Base-by-base conservation (phyloP, 2,888 invertebrate genomes). In the Chloroclysta siterata region DNA sequence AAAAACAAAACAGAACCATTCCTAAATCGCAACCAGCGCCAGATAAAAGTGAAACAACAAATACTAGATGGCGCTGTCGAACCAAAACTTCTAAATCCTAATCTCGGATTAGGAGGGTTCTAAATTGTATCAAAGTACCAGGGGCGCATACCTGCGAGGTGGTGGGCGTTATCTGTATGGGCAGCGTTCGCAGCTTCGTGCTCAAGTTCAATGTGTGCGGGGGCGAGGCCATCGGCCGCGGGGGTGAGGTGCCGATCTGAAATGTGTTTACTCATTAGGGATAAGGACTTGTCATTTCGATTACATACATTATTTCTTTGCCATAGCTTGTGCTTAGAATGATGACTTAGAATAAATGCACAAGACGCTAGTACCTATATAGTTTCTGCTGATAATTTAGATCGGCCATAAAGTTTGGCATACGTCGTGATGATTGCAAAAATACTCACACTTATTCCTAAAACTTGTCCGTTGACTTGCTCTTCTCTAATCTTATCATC, bases 401-500 rank as follows among this genome's bases (percentile, higher is more conserved):
- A 60, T 10, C 41, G 60, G 44, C 5, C 50, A 42, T 60, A 48
- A 54, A 50, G 60, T 33, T 54, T 50, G 0, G 42, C n/a, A 11
- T 4, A 11, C 14, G 6, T 2, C 13, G 6, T 11, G 14, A 22
- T 53, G 5, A 13, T 11, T 15, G 22, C 33, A 10, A 46, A 61
- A 48, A 13, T 54, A 90, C 92, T 90, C 81, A 93, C 93, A 87
- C 84, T 90, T 78, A 91, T 87, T 83, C 92, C 91, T 84, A 91
- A 76, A 70, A 90, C 82, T 80, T 88, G 90, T 62, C 87, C 90
- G 72, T 87, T 92, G 41, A 87, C 73, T 73, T 77, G 81, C 52
- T 87, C 89, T 66, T 90, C 88, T 72, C 80, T 81, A 58, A 85
- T 87, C 73, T 86, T 88, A 50, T 91, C 90, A 67, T 90, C 90